phyloP scores from a whole-genome alignment of 2,888 invertebrate genomes.

The Mellilla xanthometata region DNA sequence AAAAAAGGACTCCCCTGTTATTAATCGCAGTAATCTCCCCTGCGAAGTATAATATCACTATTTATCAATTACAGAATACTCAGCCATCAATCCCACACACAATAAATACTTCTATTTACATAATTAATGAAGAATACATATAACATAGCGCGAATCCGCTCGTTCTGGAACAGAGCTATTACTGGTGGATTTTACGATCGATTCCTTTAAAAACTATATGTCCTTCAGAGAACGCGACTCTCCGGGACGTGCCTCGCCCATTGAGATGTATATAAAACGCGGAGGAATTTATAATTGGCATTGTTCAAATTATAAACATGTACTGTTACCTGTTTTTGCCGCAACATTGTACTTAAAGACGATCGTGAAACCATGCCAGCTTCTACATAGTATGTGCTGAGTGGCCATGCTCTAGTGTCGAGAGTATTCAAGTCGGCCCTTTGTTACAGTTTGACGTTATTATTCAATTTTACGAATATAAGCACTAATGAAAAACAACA shows the following conservation, averaged over 20 bases:
- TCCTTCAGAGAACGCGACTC: neutral
- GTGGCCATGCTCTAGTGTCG: too few relatives aligned
- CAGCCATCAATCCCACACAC: constrained; percentile 18
- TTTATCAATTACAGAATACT: constrained; percentile 15
- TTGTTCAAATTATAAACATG: neutral
- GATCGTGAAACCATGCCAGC: too few relatives aligned
- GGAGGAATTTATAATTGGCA: neutral
- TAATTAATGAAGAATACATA: constrained; percentile 53
- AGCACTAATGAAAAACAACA: too few relatives aligned
- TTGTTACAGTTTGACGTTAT: too few relatives aligned
- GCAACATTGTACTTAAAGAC: too few relatives aligned
- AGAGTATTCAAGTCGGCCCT: too few relatives aligned
- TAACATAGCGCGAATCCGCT: constrained; percentile 44
- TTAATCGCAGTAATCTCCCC: too few relatives aligned
- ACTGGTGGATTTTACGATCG: constrained; percentile 32
- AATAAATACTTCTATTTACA: constrained; percentile 37
- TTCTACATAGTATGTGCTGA: too few relatives aligned
- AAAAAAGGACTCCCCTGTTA: too few relatives aligned
- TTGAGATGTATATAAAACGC: neutral
- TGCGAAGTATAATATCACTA: constrained; percentile 43
- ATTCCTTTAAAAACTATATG: constrained; percentile 36
- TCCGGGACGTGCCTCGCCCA: neutral
- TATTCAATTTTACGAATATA: too few relatives aligned
- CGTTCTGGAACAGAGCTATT: constrained; percentile 4
- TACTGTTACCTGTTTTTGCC: neutral